Percentiles rank a stretch among this genome's conserved stretches.
Conservation (phyloP, 2,888 invertebrate genomes). For the Embidobia sp. region DNA sequence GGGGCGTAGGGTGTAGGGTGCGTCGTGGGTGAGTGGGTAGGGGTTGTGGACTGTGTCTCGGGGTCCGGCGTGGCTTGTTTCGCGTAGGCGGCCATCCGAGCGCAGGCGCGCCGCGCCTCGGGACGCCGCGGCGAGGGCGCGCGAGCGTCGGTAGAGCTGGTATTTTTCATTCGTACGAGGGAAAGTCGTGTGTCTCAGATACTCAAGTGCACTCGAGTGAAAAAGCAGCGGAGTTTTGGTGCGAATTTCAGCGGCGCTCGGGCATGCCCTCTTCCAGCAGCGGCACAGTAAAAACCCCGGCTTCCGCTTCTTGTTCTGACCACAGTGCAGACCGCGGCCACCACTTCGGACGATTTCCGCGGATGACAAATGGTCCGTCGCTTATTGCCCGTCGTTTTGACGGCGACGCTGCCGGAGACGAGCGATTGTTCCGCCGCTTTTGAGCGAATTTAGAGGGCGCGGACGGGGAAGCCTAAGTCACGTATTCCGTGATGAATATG, state of each 20-base stretch:
- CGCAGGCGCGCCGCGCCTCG: conserved; percentile 56
- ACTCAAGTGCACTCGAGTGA: conserved; percentile 52
- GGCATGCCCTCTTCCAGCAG: conserved; percentile 17
- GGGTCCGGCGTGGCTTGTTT: conserved; percentile 60
- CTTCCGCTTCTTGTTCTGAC: conserved; percentile 23
- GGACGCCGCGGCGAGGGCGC: conserved; percentile 7
- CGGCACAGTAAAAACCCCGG: conserved; percentile 15
- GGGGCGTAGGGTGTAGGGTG: no score
- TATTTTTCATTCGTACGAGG: conserved; percentile 56
- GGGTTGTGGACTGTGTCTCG: conserved; percentile 5
- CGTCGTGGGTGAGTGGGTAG: no score
- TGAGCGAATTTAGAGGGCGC: neutral
- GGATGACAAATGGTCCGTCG: conserved; percentile 14
- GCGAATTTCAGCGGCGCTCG: conserved; percentile 1
- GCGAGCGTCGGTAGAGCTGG: conserved; percentile 56
- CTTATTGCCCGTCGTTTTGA: conserved; percentile 31
- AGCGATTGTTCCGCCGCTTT: conserved; percentile 13
- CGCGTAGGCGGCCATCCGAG: conserved; percentile 40
- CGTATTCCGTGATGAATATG: conserved; percentile 8
- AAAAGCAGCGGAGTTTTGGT: conserved; percentile 44
- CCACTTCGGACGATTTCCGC: conserved; percentile 24
- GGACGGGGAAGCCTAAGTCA: neutral
- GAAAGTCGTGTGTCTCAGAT: conserved; percentile 45
- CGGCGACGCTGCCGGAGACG: neutral
- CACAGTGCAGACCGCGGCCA: conserved; percentile 23